A percentile compares a stretch with the other conserved stretches of the same genome.
These are phyloP conservation scores for Xiphorhynchus elegans DNA, from an alignment of 2,113 vertebrate genomes.

Conservation along the genomic window DNA sequence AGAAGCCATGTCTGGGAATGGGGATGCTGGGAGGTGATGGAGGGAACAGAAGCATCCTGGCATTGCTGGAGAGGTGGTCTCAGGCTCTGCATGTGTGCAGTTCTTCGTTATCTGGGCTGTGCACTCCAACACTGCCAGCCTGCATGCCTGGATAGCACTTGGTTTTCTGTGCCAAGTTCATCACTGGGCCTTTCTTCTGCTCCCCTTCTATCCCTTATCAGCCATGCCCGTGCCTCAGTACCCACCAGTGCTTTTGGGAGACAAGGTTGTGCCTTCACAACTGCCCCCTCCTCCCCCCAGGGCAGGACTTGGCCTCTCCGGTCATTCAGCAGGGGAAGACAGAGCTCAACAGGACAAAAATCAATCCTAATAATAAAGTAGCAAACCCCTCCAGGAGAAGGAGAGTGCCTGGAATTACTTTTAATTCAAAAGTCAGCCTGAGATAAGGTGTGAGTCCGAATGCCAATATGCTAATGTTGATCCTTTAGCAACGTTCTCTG, in stretches of 20 bases:
- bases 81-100: rapidly evolving
- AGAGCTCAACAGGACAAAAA: conserved; percentile 6
- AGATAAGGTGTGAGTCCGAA: conserved; percentile 41
- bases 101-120: conserved; percentile 16
- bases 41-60: neutral
- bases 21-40: neutral
- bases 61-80: rapidly evolving
- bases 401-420: neutral
- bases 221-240: neutral
- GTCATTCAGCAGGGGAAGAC: neutral
- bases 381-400: neutral
- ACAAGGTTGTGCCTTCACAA: neutral
- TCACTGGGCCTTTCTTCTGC: conserved; percentile 36
- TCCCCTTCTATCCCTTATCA: conserved; percentile 23
- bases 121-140: neutral
- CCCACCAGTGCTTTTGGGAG: neutral
- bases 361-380: neutral
- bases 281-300: neutral
- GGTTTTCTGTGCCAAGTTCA: neutral
- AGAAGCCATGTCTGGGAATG: neutral
- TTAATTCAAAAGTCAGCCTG: neutral
- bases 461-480: conserved; percentile 46
- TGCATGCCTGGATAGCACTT: neutral
- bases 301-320: neutral
- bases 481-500: neutral